Base-by-base conservation (phyloP, 2,888 invertebrate species). In the Rotaria socialis region DNA sequence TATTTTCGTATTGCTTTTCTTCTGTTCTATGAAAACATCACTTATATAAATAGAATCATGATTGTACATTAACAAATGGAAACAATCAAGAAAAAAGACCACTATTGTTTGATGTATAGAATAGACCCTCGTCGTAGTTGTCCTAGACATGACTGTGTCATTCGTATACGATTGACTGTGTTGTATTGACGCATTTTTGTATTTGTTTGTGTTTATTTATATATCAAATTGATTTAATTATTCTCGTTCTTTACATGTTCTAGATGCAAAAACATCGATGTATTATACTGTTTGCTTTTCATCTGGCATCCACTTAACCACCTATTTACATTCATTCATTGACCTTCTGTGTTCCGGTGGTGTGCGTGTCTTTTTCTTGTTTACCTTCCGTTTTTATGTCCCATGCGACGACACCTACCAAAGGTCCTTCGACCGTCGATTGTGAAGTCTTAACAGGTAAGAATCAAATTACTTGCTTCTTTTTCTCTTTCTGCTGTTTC, bases 391-490 rank as follows among this genome's bases (percentile, higher is more conserved):
- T 67, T 67, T 67, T 35, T 67, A 67, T 67, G 67, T 67, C 35
- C 67, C 19, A 67, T 67, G 67, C 35, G 67, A 41, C 67, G 5
- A 67, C 35, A 67, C 7, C 67, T 14, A 67, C 5, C 67, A 67
- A 67, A 67, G 67, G 67, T 67, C 67, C 67, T 35, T 67, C 67
- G 67, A 67, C 67, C 67, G 67, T 35, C 10, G 67, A 67, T 67
- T 67, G 67, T 7, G 35, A 35, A 67, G 67, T 67, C 67, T 35
- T 67, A 67, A 67, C 67, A 35, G 67, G 67, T 67, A 67, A 67
- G 67, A 6, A 67, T 67, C 35, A 19, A 19, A 67, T 35, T 16
- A 67, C 19, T 35, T 16, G 35, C 19, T 4, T 35, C 35, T 27
- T 35, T 10, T 16, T 67, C 16, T 16, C 24, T 35, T 35, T 35